Percentiles rank a stretch among this genome's conserved stretches.
Evolutionary conservation across 2,888 invertebrate genomes (phyloP).

Genomic region (Hirtodrosophila alboralis): DNA sequence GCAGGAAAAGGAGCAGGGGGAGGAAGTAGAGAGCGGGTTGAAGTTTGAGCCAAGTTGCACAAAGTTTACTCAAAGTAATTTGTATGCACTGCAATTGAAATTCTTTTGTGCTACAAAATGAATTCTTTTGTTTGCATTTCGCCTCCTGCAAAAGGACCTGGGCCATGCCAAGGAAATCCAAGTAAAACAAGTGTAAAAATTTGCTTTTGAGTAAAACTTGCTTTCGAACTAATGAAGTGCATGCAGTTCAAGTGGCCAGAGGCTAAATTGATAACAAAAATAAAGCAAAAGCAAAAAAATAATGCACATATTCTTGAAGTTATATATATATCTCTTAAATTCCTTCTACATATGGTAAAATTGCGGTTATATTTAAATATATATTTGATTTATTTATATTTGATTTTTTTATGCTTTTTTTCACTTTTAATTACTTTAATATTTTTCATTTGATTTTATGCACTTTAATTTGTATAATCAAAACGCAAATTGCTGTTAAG

Average conservation of each 20-base stretch:
- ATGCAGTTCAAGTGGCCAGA: constrained; percentile 33
- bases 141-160: constrained; percentile 25
- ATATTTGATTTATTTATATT: no score
- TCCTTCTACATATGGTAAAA: no score
- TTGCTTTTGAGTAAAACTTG: constrained; percentile 51
- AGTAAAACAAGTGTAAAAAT: constrained; percentile 56
- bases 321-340: no score
- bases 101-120: constrained; percentile 69
- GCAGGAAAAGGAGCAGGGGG: background rate
- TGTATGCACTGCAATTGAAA: constrained; percentile 73
- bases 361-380: no score
- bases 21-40: no score
- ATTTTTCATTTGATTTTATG: constrained; percentile 16
- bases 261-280: constrained; percentile 6
- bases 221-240: constrained; percentile 66
- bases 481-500: constrained; percentile 59
- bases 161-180: constrained; percentile 19
- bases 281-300: constrained; percentile 16
- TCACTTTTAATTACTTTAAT: background rate
- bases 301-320: no score
- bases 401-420: no score
- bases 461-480: constrained; percentile 64
- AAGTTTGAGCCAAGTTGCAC: constrained; percentile 51
- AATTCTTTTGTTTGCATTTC: constrained; percentile 69
- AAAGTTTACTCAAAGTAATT: constrained; percentile 73